Evolutionary conservation across 2,113 vertebrate species (phyloP).

Genomic region (Rhabdomys dilectus): DNA sequence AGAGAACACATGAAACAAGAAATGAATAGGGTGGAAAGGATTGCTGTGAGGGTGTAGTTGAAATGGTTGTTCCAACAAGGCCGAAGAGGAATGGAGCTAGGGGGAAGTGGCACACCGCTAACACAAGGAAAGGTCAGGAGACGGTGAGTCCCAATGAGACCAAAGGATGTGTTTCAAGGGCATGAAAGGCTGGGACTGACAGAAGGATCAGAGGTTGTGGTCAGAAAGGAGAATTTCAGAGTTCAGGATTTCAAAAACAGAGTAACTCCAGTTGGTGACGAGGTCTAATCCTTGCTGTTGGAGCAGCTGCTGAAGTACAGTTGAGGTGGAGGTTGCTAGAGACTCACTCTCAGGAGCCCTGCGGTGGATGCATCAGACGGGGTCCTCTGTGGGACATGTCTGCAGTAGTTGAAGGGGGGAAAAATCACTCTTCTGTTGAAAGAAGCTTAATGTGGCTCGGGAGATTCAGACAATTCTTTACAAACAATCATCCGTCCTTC

Average conservation of each 20-base stretch:
- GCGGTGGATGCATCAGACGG: background rate
- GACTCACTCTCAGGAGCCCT: slow-evolving; percentile 37
- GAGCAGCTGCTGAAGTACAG: slow-evolving; percentile 70
- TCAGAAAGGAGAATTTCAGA: slow-evolving; percentile 82
- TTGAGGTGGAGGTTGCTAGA: slow-evolving; percentile 60
- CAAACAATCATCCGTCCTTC: background rate
- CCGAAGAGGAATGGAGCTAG: slow-evolving; percentile 45
- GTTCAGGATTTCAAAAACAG: slow-evolving; percentile 83
- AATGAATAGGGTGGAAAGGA: slow-evolving; percentile 56
- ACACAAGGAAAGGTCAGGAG: slow-evolving; percentile 80
- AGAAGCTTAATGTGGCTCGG: background rate
- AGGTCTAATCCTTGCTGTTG: slow-evolving; percentile 73
- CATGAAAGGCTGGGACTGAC: slow-evolving; percentile 78
- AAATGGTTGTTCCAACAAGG: slow-evolving; percentile 64
- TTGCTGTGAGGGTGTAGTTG: slow-evolving; percentile 7
- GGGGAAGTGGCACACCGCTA: slow-evolving; percentile 57
- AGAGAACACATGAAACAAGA: slow-evolving; percentile 66
- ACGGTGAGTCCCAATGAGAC: slow-evolving; percentile 78
- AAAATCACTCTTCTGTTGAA: slow-evolving; percentile 31
- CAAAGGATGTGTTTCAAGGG: slow-evolving; percentile 80
- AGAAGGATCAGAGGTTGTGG: slow-evolving; percentile 83
- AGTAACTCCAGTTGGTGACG: slow-evolving; percentile 75
- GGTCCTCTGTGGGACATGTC: background rate
- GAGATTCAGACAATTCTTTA: slow-evolving; percentile 1
- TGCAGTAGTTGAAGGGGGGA: background rate